Conservation (phyloP, 1,140 invertebrate genomes). For the Aphidius gifuensis region DNA sequence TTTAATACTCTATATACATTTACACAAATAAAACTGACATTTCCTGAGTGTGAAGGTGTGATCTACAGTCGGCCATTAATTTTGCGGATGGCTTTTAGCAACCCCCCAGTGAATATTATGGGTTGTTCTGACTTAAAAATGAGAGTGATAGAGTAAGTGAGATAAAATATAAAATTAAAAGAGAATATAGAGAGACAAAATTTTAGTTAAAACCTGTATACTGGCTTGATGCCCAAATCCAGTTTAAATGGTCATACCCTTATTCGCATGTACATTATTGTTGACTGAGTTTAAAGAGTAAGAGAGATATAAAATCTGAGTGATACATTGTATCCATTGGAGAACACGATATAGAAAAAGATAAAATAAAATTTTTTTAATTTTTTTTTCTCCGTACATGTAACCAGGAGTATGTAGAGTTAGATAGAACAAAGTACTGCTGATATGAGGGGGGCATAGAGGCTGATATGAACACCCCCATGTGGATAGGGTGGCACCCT, state of each 20-base stretch:
- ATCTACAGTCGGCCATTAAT: conserved; percentile 30
- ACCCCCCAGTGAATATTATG: conserved; percentile 27
- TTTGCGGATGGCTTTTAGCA: conserved; percentile 41
- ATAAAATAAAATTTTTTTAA: too few relatives aligned
- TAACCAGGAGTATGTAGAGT: background rate
- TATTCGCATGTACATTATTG: conserved; percentile 12
- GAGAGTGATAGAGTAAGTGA: too few relatives aligned
- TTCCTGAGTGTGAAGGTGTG: too few relatives aligned
- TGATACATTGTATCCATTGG: conserved; percentile 23
- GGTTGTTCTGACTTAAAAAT: too few relatives aligned
- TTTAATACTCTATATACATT: too few relatives aligned
- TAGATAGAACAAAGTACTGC: background rate
- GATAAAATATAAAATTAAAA: conserved; percentile 27
- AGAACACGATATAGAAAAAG: conserved; percentile 5
- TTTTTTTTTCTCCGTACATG: background rate
- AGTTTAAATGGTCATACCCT: conserved; percentile 17
- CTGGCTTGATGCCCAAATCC: background rate
- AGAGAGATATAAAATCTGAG: conserved; percentile 20
- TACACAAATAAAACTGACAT: too few relatives aligned
- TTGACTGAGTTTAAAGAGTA: conserved; percentile 15
- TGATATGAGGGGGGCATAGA: background rate
- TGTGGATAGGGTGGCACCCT: conserved; percentile 10
- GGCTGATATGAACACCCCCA: background rate
- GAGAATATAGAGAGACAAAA: conserved; percentile 11
- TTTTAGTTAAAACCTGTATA: background rate